Percentiles rank a stretch among this genome's conserved stretches.
Conservation (phyloP, 2,888 invertebrate genomes). For the Stomorhina lunata region DNA sequence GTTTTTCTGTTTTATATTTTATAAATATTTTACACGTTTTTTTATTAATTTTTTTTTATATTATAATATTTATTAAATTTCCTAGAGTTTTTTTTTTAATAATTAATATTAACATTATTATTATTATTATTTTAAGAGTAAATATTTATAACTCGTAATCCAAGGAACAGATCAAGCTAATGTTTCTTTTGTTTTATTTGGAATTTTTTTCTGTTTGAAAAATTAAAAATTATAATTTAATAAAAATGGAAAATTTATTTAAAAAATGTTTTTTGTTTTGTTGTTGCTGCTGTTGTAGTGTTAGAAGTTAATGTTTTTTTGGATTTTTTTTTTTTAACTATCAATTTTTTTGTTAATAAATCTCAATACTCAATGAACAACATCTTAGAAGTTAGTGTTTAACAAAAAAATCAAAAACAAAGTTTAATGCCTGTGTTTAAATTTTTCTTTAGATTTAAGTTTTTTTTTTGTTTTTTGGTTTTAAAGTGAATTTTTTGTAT, state of each 20-base stretch:
- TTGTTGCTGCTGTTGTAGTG: slow-evolving; percentile 26
- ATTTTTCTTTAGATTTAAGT: background rate
- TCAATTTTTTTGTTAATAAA: background rate
- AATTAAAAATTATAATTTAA: background rate
- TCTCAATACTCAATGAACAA: slow-evolving; percentile 53
- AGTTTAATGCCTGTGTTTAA: slow-evolving; percentile 6
- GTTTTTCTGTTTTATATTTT: slow-evolving; percentile 55
- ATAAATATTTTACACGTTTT: slow-evolving; percentile 55
- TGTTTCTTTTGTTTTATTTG: slow-evolving; percentile 15
- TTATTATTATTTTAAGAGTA: slow-evolving; percentile 62
- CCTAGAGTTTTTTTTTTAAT: slow-evolving; percentile 46
- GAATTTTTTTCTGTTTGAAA: background rate
- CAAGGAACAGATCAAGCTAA: slow-evolving; percentile 72
- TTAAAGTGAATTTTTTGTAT: slow-evolving; percentile 40
- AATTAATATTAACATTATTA: slow-evolving; percentile 28
- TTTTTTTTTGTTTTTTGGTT: slow-evolving; percentile 13
- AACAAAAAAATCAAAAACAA: slow-evolving; percentile 25
- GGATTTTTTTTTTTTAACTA: slow-evolving; percentile 3
- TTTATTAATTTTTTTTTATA: slow-evolving; percentile 43
- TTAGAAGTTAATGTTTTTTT: background rate
- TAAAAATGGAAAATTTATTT: slow-evolving; percentile 31
- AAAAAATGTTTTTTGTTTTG: background rate
- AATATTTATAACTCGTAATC: slow-evolving; percentile 65
- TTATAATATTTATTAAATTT: slow-evolving; percentile 60
- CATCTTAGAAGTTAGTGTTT: slow-evolving; percentile 47